Percentiles rank a stretch among this genome's conserved stretches.
Evolutionary conservation across 1,140 invertebrate genomes (phyloP).

Genomic region (Sogatella furcifera): DNA sequence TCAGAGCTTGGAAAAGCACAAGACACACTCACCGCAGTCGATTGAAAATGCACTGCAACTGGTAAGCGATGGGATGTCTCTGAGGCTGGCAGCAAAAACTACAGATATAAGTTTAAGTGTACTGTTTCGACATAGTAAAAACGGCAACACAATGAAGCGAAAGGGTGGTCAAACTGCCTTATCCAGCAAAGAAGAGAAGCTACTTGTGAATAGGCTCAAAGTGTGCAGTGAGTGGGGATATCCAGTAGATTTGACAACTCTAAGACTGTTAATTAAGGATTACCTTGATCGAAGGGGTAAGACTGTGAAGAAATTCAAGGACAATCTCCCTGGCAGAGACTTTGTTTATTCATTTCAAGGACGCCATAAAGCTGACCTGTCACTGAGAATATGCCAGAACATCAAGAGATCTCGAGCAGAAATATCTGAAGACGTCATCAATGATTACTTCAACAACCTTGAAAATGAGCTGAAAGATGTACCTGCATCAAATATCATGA

Average conservation of each 20-base stretch:
- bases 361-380: not conserved
- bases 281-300: not conserved
- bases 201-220: not conserved
- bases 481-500: slow-evolving; percentile 29
- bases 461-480: slow-evolving; percentile 24
- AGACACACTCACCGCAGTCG: too few relatives aligned
- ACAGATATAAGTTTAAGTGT: too few relatives aligned
- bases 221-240: slow-evolving; percentile 6
- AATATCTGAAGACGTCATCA: slow-evolving; percentile 9
- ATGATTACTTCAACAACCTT: not conserved
- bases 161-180: slow-evolving; percentile 2
- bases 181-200: not conserved
- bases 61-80: too few relatives aligned
- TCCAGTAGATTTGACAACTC: slow-evolving; percentile 1
- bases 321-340: slow-evolving; percentile 26
- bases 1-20: too few relatives aligned
- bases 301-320: slow-evolving; percentile 20
- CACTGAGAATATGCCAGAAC: not conserved
- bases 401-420: not conserved
- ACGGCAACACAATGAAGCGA: too few relatives aligned
- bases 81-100: too few relatives aligned
- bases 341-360: slow-evolving; percentile 9
- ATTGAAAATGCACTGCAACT: too few relatives aligned
- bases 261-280: slow-evolving; percentile 1
- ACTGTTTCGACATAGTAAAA: too few relatives aligned